Evolutionary conservation across 1,140 invertebrate species (phyloP).

Genomic region (Anastatus disparis): DNA sequence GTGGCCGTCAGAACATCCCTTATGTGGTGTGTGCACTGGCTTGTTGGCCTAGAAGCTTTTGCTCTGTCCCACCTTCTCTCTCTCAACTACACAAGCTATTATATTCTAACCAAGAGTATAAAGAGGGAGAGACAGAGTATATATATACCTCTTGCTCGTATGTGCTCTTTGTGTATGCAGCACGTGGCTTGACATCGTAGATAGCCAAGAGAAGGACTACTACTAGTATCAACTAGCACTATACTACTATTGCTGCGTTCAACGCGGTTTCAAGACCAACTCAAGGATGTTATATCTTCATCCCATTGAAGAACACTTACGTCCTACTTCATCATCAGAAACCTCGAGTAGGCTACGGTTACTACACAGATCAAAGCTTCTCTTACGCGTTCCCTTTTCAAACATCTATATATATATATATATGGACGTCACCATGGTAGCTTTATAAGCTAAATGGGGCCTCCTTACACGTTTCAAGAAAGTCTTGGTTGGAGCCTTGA

Average conservation of each 20-base stretch:
- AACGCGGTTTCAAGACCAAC: slow-evolving; percentile 10
- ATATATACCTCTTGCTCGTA: too few species aligned
- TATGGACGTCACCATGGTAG: too few species aligned
- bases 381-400: slow-evolving; percentile 3
- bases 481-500: too few species aligned
- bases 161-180: not conserved
- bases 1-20: slow-evolving; percentile 3
- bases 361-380: slow-evolving; percentile 29
- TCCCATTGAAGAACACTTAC: slow-evolving; percentile 8
- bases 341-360: slow-evolving; percentile 14
- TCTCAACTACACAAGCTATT: not conserved
- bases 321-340: slow-evolving; percentile 19
- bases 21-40: slow-evolving; percentile 2
- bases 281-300: not conserved
- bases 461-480: too few species aligned
- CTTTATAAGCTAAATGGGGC: too few species aligned
- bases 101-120: too few species aligned
- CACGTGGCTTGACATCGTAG: too few species aligned
- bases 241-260: not conserved
- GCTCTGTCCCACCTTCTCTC: not conserved
- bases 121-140: too few species aligned
- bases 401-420: too few species aligned
- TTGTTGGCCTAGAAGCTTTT: slow-evolving; percentile 1
- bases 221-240: too few species aligned
- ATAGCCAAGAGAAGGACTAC: too few species aligned